phyloP scores from a whole-genome alignment of 2,888 invertebrate species.

The Pherbina coryleti region DNA sequence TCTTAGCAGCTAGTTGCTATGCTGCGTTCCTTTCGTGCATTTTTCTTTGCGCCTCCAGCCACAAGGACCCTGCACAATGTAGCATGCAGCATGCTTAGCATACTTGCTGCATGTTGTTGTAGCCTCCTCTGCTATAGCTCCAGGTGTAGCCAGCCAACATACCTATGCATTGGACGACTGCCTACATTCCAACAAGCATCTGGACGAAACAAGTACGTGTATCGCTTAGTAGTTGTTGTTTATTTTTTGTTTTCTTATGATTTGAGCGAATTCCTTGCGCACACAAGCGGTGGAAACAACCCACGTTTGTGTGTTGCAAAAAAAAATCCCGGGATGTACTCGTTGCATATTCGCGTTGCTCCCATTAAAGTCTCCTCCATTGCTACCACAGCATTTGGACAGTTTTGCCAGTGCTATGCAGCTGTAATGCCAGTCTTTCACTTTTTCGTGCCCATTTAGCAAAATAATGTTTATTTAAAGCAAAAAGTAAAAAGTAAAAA shows the following conservation, averaged over 20 bases:
- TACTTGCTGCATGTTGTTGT: background rate
- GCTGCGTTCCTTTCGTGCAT: slow-evolving; percentile 1
- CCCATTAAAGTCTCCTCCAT: slow-evolving; percentile 3
- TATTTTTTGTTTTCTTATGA: background rate
- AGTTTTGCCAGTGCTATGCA: background rate
- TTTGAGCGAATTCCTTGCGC: slow-evolving; percentile 19
- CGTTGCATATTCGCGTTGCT: background rate
- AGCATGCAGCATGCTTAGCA: slow-evolving; percentile 6
- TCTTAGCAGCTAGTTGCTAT: slow-evolving; percentile 13
- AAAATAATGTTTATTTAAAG: too few relatives aligned
- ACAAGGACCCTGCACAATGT: slow-evolving; percentile 4
- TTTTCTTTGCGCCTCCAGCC: slow-evolving; percentile 6
- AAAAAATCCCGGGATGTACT: background rate
- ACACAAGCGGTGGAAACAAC: background rate
- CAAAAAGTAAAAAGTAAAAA: too few relatives aligned
- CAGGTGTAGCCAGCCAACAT: slow-evolving; percentile 13
- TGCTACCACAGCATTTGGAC: background rate
- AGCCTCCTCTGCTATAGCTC: background rate
- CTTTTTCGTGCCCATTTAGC: background rate
- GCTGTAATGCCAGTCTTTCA: background rate
- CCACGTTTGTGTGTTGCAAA: slow-evolving; percentile 13
- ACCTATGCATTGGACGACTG: background rate
- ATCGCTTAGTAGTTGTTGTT: background rate
- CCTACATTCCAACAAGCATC: slow-evolving; percentile 32
- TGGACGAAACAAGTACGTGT: slow-evolving; percentile 17